Percentiles rank a stretch among this genome's conserved stretches.
These are phyloP conservation scores for Cairina moschata DNA, from an alignment of 2,113 vertebrate species.

Conservation along the genomic window DNA sequence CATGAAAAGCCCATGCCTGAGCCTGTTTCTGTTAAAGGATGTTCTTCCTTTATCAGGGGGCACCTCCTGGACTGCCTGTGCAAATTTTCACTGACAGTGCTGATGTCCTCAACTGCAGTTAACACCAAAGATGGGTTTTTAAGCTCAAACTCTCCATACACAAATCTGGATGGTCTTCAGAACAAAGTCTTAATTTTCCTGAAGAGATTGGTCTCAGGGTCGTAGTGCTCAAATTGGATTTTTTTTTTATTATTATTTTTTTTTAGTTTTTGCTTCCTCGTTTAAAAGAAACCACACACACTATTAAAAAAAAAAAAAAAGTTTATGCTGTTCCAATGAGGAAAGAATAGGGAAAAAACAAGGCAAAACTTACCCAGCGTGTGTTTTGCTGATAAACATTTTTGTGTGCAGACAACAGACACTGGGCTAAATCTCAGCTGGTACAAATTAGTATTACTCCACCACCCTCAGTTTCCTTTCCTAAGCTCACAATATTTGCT, in stretches of 20 bases:
- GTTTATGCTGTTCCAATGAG: background rate
- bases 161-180: background rate
- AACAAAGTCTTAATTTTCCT: background rate
- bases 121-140: background rate
- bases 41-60: background rate
- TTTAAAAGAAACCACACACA: background rate
- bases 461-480: slow-evolving; percentile 46
- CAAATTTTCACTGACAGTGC: background rate
- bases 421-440: slow-evolving; percentile 35
- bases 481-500: slow-evolving; percentile 26
- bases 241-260: background rate
- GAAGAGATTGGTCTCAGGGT: background rate
- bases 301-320: background rate
- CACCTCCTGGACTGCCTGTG: background rate
- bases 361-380: background rate
- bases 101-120: background rate
- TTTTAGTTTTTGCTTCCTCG: background rate
- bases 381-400: slow-evolving; percentile 18
- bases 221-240: background rate
- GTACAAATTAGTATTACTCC: slow-evolving; percentile 51
- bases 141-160: background rate
- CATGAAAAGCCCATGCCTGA: background rate
- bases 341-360: background rate
- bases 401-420: slow-evolving; percentile 8
- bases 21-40: background rate